Conservation (phyloP, 2,797 vertebrate genomes). For the Mus caroli region DNA sequence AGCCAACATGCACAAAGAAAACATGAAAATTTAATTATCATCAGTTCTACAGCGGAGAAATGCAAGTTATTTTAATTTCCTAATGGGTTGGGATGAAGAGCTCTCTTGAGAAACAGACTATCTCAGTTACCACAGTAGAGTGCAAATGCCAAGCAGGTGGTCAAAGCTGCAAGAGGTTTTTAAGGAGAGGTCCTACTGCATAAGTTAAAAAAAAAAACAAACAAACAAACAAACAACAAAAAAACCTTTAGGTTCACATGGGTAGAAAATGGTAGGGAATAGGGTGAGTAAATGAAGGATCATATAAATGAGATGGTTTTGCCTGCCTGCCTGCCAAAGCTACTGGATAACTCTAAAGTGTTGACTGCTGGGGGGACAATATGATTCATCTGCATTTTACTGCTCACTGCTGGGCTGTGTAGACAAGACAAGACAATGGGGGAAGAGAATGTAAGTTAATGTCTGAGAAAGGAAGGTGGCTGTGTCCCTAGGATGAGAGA, state of each 20-base stretch:
- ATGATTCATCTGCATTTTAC: conserved; percentile 54
- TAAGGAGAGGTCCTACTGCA: not conserved
- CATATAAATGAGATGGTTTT: conserved; percentile 21
- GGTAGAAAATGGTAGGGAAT: not conserved
- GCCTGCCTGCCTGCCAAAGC: conserved; percentile 21
- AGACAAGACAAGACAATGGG: not conserved
- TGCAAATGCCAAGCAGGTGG: not conserved
- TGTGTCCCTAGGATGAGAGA: no score
- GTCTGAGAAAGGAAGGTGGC: not conserved
- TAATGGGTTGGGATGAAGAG: not conserved
- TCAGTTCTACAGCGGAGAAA: not conserved
- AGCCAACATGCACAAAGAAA: conserved; percentile 8
- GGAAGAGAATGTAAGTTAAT: not conserved
- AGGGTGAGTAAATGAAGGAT: not conserved
- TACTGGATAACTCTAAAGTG: conserved; percentile 31
- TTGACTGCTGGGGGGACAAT: conserved; percentile 45
- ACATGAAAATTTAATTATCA: not conserved
- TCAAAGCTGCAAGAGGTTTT: not conserved
- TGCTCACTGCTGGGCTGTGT: conserved; percentile 2
- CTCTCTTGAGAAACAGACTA: not conserved
- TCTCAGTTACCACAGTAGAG: not conserved
- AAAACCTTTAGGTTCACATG: not conserved
- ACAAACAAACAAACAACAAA: no score
- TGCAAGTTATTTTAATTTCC: conserved; percentile 15
- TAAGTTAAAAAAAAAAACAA: not conserved